These are phyloP conservation scores for Myxocyprinus asiaticus DNA, from an alignment of 2,113 vertebrate genomes.

Conservation along the genomic window DNA sequence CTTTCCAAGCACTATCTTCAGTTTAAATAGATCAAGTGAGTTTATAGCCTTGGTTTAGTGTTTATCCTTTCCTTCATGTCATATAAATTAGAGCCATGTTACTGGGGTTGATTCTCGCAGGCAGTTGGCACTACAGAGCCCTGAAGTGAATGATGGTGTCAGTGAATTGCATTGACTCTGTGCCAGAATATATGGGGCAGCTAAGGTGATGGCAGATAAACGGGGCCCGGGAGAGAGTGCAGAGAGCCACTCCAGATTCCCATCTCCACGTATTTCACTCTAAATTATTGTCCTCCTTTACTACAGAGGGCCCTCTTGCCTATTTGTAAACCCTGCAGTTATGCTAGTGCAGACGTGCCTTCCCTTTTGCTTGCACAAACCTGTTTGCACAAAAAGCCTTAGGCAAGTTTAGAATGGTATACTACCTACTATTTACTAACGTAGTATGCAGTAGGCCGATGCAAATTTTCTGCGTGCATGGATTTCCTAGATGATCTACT, in stretches of 20 bases:
- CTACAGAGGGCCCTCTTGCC: constrained; percentile 17
- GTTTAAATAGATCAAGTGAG: constrained; percentile 27
- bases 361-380: background rate
- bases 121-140: constrained; percentile 29
- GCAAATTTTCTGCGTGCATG: no score
- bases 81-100: constrained; percentile 43
- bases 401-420: background rate
- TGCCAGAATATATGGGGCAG: constrained; percentile 70
- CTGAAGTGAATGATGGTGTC: constrained; percentile 66
- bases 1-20: constrained; percentile 6
- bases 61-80: constrained; percentile 34
- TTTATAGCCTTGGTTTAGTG: constrained; percentile 37
- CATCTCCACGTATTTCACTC: constrained; percentile 62
- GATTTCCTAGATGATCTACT: no score
- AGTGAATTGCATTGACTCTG: constrained; percentile 63
- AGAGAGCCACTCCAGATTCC: constrained; percentile 59
- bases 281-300: constrained; percentile 66
- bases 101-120: constrained; percentile 26
- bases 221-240: constrained; percentile 52
- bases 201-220: constrained; percentile 73
- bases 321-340: constrained; percentile 14
- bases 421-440: no score
- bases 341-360: background rate
- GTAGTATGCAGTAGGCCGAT: no score
- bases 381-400: background rate